Percentiles rank a stretch among this genome's conserved stretches.
phyloP scores from a whole-genome alignment of 2,797 vertebrate genomes.

The Nothura maculosa region DNA sequence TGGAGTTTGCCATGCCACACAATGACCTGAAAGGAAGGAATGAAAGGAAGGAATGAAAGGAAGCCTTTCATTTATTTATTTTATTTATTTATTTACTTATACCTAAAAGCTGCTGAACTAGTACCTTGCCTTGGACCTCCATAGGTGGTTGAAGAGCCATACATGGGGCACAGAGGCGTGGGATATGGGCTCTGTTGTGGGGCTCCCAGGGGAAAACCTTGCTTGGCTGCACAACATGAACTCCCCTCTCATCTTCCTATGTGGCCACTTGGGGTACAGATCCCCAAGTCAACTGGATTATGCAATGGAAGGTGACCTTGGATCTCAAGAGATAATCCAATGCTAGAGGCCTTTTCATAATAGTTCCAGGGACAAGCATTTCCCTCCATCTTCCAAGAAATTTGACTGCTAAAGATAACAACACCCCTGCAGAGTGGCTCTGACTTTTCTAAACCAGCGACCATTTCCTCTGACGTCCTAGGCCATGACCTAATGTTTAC shows the following conservation, averaged over 20 bases:
- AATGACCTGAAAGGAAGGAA: not conserved
- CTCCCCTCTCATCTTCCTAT: not conserved
- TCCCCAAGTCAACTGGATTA: not conserved
- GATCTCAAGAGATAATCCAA: not conserved
- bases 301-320: fast-evolving
- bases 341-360: slow-evolving; percentile 38
- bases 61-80: too few relatives aligned
- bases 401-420: slow-evolving; percentile 7
- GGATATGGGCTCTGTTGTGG: not conserved
- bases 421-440: not conserved
- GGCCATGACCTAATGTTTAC: not conserved
- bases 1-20: not conserved
- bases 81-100: not conserved
- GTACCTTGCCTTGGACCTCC: not conserved
- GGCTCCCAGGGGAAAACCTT: not conserved
- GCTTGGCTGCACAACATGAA: not conserved
- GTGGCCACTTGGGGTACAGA: not conserved
- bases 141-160: not conserved
- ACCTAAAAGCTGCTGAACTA: not conserved
- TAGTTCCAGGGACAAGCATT: slow-evolving; percentile 11
- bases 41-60: not conserved
- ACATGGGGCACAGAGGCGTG: too few relatives aligned
- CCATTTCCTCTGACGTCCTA: not conserved
- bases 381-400: slow-evolving; percentile 56
- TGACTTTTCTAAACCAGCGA: slow-evolving; percentile 5